Evolutionary conservation across 2,113 vertebrate genomes (phyloP), one percentile per base, ranked within the genome.

Genomic region (Muntiacus muntjak): DNA sequence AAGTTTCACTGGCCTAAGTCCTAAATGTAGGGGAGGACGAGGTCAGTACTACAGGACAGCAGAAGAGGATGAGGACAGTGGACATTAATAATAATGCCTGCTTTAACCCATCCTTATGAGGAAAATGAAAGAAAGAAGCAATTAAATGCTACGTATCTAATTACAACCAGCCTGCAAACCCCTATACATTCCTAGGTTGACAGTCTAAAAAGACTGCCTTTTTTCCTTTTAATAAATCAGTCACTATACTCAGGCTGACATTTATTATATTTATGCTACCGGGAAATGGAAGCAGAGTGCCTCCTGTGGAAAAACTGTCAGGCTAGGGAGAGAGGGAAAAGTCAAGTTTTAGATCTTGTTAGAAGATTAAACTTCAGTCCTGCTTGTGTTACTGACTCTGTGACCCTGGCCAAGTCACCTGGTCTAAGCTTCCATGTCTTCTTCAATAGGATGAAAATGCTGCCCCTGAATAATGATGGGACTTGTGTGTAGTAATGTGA

Each of bases 101-200:
- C 84, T 74, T 96, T 55, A 95, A 83, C 26, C 58, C 45, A 52
- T 52, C 45, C 82, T 95, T 90, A 87, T 1, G 43, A 87, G 74
- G 55, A 67, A 90, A 74, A 82, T 33, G 60, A 7, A 23, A 54
- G 17, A 71, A 45, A n/a, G 12, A 26, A 89, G 26, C 43, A 95
- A 78, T 50, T 74, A 94, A 92, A 79, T 55, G 50, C 60, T 50
- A 89, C 3, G 6, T 28, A 62, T 95, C 82, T 76, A 93, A 96
- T 96, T 96, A 97, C 91, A 97, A 97, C 91, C 82, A 98, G 97
- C 94, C 83, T 97, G 92, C 47, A 89, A 62, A 12, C 0, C 30
- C 30, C 25, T 87, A 67, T 6, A 3, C 45, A 81, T 67, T 19
- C 26, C 16, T 25, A 40, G 47, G 62, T 9, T n/a, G 55, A 36